Conservation (phyloP, 1,140 invertebrate species). For the Akabosia matsudoensis region DNA sequence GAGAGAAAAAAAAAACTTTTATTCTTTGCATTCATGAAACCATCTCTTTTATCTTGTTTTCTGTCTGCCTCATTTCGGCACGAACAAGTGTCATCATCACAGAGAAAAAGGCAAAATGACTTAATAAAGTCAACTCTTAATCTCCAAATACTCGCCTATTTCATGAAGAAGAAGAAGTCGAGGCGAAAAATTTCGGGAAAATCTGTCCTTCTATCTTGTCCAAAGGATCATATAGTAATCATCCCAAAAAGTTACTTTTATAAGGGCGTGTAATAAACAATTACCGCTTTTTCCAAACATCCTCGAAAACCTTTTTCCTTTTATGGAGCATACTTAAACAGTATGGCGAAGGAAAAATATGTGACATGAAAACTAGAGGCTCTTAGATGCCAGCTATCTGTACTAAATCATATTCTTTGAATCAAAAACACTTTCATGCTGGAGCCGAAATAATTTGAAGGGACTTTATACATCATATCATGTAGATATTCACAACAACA, state of each 20-base stretch:
- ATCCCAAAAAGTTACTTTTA: neutral
- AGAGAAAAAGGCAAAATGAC: no score
- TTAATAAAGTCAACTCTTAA: neutral
- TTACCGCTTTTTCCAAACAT: conserved; percentile 19
- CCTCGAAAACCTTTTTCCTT: conserved; percentile 10
- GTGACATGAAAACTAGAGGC: neutral
- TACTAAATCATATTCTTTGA: conserved; percentile 4
- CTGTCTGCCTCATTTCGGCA: conserved; percentile 17
- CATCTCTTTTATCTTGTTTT: conserved; percentile 9
- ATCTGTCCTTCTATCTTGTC: no score
- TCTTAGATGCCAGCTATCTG: neutral
- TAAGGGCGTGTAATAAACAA: conserved; percentile 16
- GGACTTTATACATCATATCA: neutral
- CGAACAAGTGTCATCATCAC: neutral
- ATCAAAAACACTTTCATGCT: no score
- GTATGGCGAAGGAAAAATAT: neutral
- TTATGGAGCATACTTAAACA: conserved; percentile 12
- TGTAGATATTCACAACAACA: neutral
- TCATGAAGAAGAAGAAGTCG: no score
- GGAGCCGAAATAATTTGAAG: neutral
- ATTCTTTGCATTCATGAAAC: neutral
- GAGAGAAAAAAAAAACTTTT: conserved; percentile 46
- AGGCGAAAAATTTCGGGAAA: no score
- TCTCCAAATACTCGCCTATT: neutral
- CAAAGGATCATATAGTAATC: neutral